phyloP scores from a whole-genome alignment of 2,797 vertebrate genomes.

The Pelodytes ibericus region DNA sequence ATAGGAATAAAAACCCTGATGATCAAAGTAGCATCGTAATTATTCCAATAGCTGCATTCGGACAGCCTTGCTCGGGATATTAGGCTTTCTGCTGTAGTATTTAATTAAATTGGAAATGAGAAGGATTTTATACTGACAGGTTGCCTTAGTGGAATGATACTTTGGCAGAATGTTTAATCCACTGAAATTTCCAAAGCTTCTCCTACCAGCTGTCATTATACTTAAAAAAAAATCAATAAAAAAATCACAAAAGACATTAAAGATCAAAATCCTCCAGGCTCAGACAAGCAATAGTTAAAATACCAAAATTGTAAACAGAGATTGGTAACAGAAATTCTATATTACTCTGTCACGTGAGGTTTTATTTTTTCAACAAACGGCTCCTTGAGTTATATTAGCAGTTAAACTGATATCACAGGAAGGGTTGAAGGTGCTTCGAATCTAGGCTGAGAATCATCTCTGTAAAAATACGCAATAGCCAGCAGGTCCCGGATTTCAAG shows the following conservation, averaged over 20 bases:
- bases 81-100: constrained; percentile 9
- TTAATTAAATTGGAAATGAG: not conserved
- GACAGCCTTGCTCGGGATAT: constrained; percentile 16
- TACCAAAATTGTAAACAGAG: not conserved
- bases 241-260: constrained; percentile 12
- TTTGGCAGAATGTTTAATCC: constrained; percentile 33
- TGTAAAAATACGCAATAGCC: too few relatives aligned
- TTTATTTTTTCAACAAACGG: too few relatives aligned
- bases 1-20: not conserved
- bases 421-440: too few relatives aligned
- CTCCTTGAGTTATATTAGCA: too few relatives aligned
- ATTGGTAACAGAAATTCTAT: too few relatives aligned
- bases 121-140: not conserved
- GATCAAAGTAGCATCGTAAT: constrained; percentile 15
- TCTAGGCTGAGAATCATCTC: too few relatives aligned
- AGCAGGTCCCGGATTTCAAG: too few relatives aligned
- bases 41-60: constrained; percentile 1
- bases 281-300: not conserved
- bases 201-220: constrained; percentile 27
- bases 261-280: not conserved
- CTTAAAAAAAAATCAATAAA: too few relatives aligned
- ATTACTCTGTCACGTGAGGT: too few relatives aligned
- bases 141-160: constrained; percentile 26
- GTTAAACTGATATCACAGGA: too few relatives aligned
- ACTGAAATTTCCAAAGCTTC: constrained; percentile 44